phyloP scores from a whole-genome alignment of 1,140 invertebrate genomes.

The Leptinotarsa undecemlineata region DNA sequence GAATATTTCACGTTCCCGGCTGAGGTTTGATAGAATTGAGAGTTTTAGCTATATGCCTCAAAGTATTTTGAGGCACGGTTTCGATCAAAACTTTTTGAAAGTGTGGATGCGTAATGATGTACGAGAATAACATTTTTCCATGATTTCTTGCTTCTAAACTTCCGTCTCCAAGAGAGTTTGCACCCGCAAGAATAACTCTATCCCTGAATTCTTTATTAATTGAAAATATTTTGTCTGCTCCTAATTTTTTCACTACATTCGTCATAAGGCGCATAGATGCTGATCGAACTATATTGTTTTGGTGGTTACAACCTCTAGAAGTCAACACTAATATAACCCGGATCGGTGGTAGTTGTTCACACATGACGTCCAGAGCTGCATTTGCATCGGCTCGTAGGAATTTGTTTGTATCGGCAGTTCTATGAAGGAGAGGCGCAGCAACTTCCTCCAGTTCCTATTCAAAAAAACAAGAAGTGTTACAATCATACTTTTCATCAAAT shows the following conservation, averaged over 20 bases:
- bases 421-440: conserved; percentile 75
- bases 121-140: conserved; percentile 68
- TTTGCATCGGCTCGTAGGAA: conserved; percentile 88
- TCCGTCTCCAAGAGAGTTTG: conserved; percentile 83
- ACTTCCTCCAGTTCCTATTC: conserved; percentile 83
- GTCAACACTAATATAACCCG: conserved; percentile 61
- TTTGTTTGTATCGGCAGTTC: conserved; percentile 89
- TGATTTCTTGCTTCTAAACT: conserved; percentile 81
- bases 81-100: conserved; percentile 69
- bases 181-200: conserved; percentile 75
- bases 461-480: background rate
- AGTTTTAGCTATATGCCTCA: conserved; percentile 71
- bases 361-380: conserved; percentile 78
- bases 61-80: conserved; percentile 66
- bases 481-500: too few relatives aligned
- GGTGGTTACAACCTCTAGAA: conserved; percentile 70
- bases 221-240: conserved; percentile 72
- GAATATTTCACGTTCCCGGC: background rate
- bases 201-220: conserved; percentile 79
- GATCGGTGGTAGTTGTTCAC: conserved; percentile 67
- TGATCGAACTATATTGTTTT: conserved; percentile 82
- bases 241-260: conserved; percentile 70
- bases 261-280: conserved; percentile 78
- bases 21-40: conserved; percentile 48
- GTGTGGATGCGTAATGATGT: conserved; percentile 63